phyloP scores from a whole-genome alignment of 2,113 vertebrate genomes.

The Xerus inauris region DNA sequence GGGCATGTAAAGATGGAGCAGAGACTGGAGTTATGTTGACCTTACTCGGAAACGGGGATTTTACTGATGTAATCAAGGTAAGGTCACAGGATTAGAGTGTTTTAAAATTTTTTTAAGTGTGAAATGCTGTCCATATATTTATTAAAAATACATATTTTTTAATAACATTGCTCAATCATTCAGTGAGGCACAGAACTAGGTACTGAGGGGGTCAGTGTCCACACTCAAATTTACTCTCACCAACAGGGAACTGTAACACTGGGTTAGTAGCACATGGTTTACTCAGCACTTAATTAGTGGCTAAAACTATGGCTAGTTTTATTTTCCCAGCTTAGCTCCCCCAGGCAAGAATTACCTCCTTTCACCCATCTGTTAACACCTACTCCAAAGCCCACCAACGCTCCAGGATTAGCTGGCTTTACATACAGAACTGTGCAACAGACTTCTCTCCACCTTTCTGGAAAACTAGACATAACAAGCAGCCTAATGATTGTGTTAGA shows the following conservation, averaged over 20 bases:
- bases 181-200: neutral
- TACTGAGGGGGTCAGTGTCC: neutral
- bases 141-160: neutral
- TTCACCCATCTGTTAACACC: neutral
- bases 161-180: neutral
- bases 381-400: neutral
- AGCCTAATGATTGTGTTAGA: neutral
- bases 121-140: neutral
- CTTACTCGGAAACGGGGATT: too few species aligned
- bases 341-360: neutral
- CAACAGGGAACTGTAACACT: neutral
- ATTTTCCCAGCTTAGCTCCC: neutral
- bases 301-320: neutral
- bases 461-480: neutral
- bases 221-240: neutral
- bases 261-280: neutral
- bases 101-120: neutral
- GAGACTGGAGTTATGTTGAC: too few species aligned
- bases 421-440: neutral
- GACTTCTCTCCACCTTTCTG: neutral
- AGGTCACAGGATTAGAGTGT: too few species aligned
- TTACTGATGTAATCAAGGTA: too few species aligned
- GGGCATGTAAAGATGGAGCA: too few species aligned
- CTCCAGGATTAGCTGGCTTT: neutral
- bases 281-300: conserved; percentile 1